Base-by-base conservation (phyloP, 2,797 vertebrate species). In the Hybognathus amarus region DNA sequence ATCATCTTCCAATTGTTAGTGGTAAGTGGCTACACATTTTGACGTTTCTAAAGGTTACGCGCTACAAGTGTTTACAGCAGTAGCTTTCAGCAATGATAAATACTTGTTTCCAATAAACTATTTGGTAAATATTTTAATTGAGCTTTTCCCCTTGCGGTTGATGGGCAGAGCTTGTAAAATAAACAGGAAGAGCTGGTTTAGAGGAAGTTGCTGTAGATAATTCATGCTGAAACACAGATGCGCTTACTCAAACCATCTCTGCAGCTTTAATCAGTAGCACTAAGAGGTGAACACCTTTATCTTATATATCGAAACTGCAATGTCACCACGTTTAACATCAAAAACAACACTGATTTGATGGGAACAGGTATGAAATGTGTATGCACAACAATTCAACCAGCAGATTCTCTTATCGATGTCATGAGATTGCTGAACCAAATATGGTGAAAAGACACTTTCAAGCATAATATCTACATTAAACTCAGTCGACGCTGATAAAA, bases 401-500 rank as follows among this genome's bases (percentile, higher is more conserved):
- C 64, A 69, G 18, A 20, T 52, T 52, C n/a, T n/a, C 7, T 42
- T 9, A 40, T 0, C 7, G 50, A 3, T 40, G 33, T 24, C 66
- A 15, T 42, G 15, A 10, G 2, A 63, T 47, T 68, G 42, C 17
- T 45, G 17, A 61, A 73, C 68, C 79, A 73, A n/a, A 81, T 81
- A 81, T 63, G 68, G 79, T 4, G 42, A 63, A 63, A 27, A 80
- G 10, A 64, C 12, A 12, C 40, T 63, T 36, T 33, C 27, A 47
- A 71, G 45, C n/a, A 36, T 36, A 81, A 63, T 27, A 79, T 79
- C 69, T 79, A 63, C 68, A 63, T 10, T 11, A n/a, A 80, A 56
- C 52, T n/a, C 22, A 1, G 22, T n/a, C 33, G 4, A 6, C 10
- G 11, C 38, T 81, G 24, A 70, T 12, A 30, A 59, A 33, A 36